Evolutionary conservation across 2,113 vertebrate species (phyloP), one percentile per base, ranked within the genome.

Genomic region (Festucalex cinctus): DNA sequence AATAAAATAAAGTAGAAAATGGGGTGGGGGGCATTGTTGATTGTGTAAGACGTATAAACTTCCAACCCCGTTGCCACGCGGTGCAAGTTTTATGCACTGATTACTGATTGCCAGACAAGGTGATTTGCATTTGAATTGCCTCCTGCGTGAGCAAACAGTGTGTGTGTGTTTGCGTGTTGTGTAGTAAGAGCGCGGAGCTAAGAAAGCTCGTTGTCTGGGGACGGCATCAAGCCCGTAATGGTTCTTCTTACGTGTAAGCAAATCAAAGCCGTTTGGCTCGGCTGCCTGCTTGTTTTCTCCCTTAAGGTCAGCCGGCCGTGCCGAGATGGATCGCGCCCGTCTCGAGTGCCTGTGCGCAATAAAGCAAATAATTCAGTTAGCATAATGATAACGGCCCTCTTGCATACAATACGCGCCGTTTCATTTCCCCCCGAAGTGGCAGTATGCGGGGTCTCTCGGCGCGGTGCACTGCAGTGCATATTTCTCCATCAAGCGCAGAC

Each of bases 311-410:
- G 76, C 78, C 48, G 72, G 66, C 73, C 85, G 81, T 26, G 1
- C 66, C 69, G 74, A 82, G 83, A 90, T 87, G 77, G 78, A 90
- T 77, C 6, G 62, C 61, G 54, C 66, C 20, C 22, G 62, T 77
- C 73, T 80, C 66, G 84, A 77, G 79, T 77, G 80, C 73, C 79
- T 70, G 73, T 66, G 35, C 71, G 74, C 78, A 77, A 83, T 83
- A 80, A 85, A 78, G 86, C 81, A 82, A 87, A 87, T 86, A 79
- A 88, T 88, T 86, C 78, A 78, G 83, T 89, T 85, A 87, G 80
- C 86, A 83, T 86, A 88, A 88, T 84, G 83, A 88, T 84, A 78
- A 82, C 68, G 76, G 83, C 76, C 75, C 63, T 73, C 75, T 75
- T 71, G 74, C 75, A 68, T 81, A 69, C 36, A 32, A 66, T 68